Evolutionary conservation across 2,888 invertebrate genomes (phyloP).

Genomic region (Nemotelus pantherinus): DNA sequence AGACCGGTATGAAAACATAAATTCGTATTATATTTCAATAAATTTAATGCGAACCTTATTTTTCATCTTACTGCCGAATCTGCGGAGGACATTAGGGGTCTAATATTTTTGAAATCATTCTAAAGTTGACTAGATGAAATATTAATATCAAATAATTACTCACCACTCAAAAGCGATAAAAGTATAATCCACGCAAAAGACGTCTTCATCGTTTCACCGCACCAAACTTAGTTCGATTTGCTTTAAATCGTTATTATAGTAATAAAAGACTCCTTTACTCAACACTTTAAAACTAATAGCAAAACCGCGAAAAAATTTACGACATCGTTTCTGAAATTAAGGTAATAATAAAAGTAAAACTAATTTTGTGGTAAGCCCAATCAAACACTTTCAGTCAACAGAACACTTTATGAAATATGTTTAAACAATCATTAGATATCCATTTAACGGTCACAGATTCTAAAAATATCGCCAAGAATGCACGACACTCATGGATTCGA

Average conservation of each 20-base stretch:
- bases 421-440: slow-evolving; percentile 13
- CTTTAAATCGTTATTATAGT: neutral
- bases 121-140: no score
- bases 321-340: slow-evolving; percentile 26
- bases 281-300: slow-evolving; percentile 17
- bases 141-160: slow-evolving; percentile 14
- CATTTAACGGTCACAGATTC: slow-evolving; percentile 21
- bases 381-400: slow-evolving; percentile 27
- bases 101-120: no score
- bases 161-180: slow-evolving; percentile 36
- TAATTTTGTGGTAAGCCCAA: slow-evolving; percentile 34
- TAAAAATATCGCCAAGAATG: slow-evolving; percentile 38
- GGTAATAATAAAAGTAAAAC: slow-evolving; percentile 20
- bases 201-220: slow-evolving; percentile 7
- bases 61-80: no score
- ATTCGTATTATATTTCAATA: no score
- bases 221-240: slow-evolving; percentile 1
- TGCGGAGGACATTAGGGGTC: no score
- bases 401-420: slow-evolving; percentile 21
- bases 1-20: no score
- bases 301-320: slow-evolving; percentile 19
- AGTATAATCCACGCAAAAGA: slow-evolving; percentile 22
- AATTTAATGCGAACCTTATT: no score
- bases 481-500: slow-evolving; percentile 37
- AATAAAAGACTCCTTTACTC: slow-evolving; percentile 3